phyloP scores from a whole-genome alignment of 2,888 invertebrate genomes.

The Rhingia rostrata region DNA sequence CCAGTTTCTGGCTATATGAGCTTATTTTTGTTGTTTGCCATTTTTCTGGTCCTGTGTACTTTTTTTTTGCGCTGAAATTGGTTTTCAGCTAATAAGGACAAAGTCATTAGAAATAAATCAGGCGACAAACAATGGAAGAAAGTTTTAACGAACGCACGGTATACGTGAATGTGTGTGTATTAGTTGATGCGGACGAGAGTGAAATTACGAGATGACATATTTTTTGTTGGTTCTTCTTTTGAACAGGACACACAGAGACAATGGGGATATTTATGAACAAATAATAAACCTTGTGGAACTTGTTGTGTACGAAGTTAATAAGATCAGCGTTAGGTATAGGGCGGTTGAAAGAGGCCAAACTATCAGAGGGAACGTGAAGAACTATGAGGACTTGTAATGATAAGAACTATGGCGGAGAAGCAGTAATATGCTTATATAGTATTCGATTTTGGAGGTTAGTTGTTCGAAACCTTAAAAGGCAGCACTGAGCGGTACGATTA shows the following conservation, averaged over 20 bases:
- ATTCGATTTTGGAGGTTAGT: too few species aligned
- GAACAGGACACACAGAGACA: slow-evolving; percentile 34
- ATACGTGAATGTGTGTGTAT: slow-evolving; percentile 3
- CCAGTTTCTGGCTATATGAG: slow-evolving; percentile 23
- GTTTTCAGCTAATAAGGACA: slow-evolving; percentile 77
- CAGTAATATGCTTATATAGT: too few species aligned
- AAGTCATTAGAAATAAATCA: slow-evolving; percentile 78
- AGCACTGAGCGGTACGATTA: too few species aligned
- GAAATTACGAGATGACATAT: slow-evolving; percentile 59
- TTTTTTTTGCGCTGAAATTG: slow-evolving; percentile 75
- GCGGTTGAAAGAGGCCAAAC: slow-evolving; percentile 10
- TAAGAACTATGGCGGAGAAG: too few species aligned
- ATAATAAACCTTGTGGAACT: slow-evolving; percentile 52
- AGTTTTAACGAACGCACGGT: slow-evolving; percentile 65
- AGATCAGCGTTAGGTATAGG: slow-evolving; percentile 3
- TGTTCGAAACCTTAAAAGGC: too few species aligned
- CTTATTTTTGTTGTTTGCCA: slow-evolving; percentile 44
- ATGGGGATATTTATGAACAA: slow-evolving; percentile 54
- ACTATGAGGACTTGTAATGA: neutral
- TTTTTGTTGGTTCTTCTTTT: neutral
- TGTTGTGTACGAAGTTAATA: slow-evolving; percentile 47
- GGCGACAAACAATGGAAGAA: slow-evolving; percentile 76
- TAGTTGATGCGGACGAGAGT: slow-evolving; percentile 59
- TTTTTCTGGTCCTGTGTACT: slow-evolving; percentile 27
- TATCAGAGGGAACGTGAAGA: neutral